Evolutionary conservation across 2,113 vertebrate genomes (phyloP), one percentile per base, ranked within the genome.

Genomic region (Oophaga pumilio): DNA sequence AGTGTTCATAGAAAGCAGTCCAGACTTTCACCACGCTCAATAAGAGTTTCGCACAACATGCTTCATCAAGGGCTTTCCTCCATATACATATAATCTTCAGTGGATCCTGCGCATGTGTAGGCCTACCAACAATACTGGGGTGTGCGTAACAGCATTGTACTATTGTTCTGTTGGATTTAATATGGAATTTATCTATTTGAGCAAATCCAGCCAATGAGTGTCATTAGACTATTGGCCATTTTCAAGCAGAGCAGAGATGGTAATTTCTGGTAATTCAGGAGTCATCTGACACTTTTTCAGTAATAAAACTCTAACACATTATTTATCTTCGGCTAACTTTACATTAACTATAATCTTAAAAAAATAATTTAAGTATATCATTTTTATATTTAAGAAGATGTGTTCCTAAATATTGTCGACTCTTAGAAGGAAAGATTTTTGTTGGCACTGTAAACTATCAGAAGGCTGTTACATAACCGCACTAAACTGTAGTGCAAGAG

Each of bases 401-500:
- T 64, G 4, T 26, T 64, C 59, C 33, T 49, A 66, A 83, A 64
- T 83, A 83, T 82, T 50, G 62, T 26, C 2, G 24, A 66, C 62
- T 49, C 69, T 26, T 22, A 28, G 49, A 53, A 43, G 62, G 43
- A 53, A 83, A 26, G 43, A n/a, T 82, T 26, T 15, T 53, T 52
- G 24, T 62, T 82, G 81, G 62, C 62, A 82, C 15, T 28, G 24
- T 66, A 83, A 83, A 68, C 80, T 24, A 49, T 18, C 22, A 52
- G 80, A 43, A 82, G 60, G 9, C 62, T n/a, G 49, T 83, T 83
- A 53, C 81, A 83, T 83, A 83, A 83, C 77, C 60, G 28, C 59
- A 52, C 81, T 83, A 82, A 53, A 83, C 81, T 69, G 12, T 26
- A 50, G 33, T 11, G 64, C 49, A 69, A 52, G 64, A 83, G 81